These are phyloP conservation scores for Eumaeus atala DNA, from an alignment of 1,140 invertebrate genomes.

Conservation along the genomic window DNA sequence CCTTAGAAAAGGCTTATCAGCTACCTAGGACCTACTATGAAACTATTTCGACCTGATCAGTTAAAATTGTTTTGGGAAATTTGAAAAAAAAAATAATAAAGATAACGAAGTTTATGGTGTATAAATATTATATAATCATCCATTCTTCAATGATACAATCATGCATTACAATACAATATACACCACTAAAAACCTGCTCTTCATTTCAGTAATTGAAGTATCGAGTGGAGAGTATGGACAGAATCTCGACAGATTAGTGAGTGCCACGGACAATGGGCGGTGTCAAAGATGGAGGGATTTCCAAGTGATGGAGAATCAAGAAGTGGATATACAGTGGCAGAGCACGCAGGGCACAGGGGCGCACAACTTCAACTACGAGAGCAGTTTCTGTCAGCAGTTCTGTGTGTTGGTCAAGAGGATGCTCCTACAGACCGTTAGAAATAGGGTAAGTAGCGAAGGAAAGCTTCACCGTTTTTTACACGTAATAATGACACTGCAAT, in stretches of 20 bases:
- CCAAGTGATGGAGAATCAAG: constrained; percentile 25
- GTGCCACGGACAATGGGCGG: constrained; percentile 77
- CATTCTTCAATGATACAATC: background rate
- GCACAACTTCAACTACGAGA: constrained; percentile 73
- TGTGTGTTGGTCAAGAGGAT: constrained; percentile 78
- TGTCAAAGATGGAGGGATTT: constrained; percentile 67
- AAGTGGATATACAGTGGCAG: constrained; percentile 43
- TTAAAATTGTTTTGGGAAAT: no score
- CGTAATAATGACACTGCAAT: no score
- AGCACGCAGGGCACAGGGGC: constrained; percentile 46
- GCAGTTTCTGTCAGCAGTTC: constrained; percentile 80
- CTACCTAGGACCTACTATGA: no score
- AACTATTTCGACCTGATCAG: no score
- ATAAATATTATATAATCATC: no score
- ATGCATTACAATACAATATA: background rate
- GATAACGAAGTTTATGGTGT: no score
- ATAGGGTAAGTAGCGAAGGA: constrained; percentile 74
- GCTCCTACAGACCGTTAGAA: constrained; percentile 81
- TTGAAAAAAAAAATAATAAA: no score
- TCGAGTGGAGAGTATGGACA: constrained; percentile 84
- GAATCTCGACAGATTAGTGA: constrained; percentile 78
- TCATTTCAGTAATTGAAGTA: constrained; percentile 83
- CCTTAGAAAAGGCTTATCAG: no score
- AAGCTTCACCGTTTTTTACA: background rate
- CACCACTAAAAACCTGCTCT: background rate